Base-by-base conservation (phyloP, 2,113 vertebrate species). In the Protobothrops mucrosquamatus region DNA sequence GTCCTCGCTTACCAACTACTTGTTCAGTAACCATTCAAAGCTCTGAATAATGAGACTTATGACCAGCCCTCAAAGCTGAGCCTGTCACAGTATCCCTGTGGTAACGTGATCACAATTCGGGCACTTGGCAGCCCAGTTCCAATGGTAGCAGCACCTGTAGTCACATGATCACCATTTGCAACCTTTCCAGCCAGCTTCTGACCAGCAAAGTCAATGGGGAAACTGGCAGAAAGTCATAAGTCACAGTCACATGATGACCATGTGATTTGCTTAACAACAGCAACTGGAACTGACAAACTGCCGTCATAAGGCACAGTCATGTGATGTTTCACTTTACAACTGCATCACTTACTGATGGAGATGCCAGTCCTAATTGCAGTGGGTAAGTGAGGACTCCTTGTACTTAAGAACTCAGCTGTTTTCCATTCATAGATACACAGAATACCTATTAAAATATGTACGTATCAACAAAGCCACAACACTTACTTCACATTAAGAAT, bases 401-500 rank as follows among this genome's bases (percentile, higher is more conserved):
- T 64, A 29, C 26, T 64, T n/a, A 64, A n/a, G 61, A 64, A 64
- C 26, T 64, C 61, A 64, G 11, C 11, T 64, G 26, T n/a, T 64
- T 64, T n/a, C 24, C 24, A 11, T 24, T 3, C 59, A 61, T 10
- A 61, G 9, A 26, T 24, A 61, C 9, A 61, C 59, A 61, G 59
- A 69, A 15, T n/a, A n/a, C 2, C 0, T 81, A 39, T 81, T 8
- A 39, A 74, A 81, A 81, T 81, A 3, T 81, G 43, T 39, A 81
- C 0, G 64, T 88, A 26, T 92, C 46, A 81, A 86, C 54, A 0
- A 10, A 93, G 18, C 55, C 0, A 0, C n/a, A 9, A 85, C 61
- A 97, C 98, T 98, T 96, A 98, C 98, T 34, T 26, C n/a, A 97
- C 59, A 59, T 43, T 0, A 46, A 2, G 0, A 0, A 98, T 97